Percentiles rank a stretch among this genome's conserved stretches.
phyloP scores from a whole-genome alignment of 1,140 invertebrate species.

The Temnothorax curvispinosus region DNA sequence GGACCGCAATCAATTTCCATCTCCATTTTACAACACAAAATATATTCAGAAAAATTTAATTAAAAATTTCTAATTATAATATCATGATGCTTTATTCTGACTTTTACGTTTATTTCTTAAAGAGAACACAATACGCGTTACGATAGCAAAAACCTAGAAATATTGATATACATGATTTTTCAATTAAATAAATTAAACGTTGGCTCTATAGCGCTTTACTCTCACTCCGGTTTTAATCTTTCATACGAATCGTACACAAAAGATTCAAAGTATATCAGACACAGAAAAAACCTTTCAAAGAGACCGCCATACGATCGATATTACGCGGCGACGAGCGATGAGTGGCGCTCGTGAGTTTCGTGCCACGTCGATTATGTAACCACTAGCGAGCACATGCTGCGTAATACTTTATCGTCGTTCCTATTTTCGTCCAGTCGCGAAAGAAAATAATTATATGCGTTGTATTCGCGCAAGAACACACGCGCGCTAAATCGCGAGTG shows the following conservation, averaged over 20 bases:
- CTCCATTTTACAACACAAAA: background rate
- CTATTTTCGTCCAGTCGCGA: background rate
- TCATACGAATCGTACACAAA: background rate
- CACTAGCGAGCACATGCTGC: background rate
- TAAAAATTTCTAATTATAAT: background rate
- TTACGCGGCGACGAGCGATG: background rate
- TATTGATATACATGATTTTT: background rate
- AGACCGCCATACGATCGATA: constrained; percentile 59
- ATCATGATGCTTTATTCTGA: background rate
- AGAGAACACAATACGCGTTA: background rate
- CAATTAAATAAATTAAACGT: background rate
- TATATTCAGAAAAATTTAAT: background rate
- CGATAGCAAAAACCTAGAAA: background rate
- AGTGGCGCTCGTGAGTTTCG: constrained; percentile 48
- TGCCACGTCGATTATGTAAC: constrained; percentile 6
- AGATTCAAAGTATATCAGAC: background rate
- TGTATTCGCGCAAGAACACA: background rate
- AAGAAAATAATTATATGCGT: constrained; percentile 3
- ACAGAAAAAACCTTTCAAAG: constrained; percentile 45
- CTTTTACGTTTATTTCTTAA: background rate
- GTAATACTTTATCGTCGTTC: constrained; percentile 8
- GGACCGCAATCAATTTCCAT: background rate
- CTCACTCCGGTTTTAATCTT: constrained; percentile 5
- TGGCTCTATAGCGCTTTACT: background rate
- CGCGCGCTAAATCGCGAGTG: background rate